Evolutionary conservation across 2,113 vertebrate genomes (phyloP).

Genomic region (Smithornis capensis): DNA sequence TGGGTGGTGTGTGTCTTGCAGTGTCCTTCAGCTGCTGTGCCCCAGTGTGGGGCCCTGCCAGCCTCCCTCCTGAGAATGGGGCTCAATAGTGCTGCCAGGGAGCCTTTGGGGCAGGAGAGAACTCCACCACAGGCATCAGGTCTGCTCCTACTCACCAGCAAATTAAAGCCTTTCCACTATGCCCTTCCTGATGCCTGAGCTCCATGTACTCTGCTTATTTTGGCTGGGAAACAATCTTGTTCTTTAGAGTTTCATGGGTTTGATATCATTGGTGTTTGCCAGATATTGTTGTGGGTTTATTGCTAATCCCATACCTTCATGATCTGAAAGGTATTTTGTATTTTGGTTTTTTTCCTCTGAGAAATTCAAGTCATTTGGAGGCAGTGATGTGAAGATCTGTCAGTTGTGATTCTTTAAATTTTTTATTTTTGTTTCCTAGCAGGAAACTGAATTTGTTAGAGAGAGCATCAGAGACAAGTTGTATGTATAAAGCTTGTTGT

Average conservation of each 20-base stretch:
- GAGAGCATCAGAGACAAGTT: not conserved
- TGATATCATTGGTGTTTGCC: not conserved
- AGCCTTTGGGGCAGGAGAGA: not conserved
- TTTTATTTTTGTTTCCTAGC: not conserved
- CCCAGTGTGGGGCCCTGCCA: too few relatives aligned
- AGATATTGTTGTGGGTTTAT: not conserved
- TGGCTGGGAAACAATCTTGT: rapidly evolving
- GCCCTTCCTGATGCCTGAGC: not conserved
- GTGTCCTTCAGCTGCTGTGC: not conserved
- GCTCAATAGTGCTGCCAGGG: not conserved
- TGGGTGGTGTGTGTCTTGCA: too few relatives aligned
- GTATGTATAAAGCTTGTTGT: not conserved
- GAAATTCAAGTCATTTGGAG: not conserved
- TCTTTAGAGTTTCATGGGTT: not conserved
- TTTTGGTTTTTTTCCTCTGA: not conserved
- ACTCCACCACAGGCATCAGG: rapidly evolving
- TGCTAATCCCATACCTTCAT: not conserved
- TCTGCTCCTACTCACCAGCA: not conserved
- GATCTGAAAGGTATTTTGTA: not conserved
- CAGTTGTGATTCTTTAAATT: not conserved
- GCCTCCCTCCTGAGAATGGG: rapidly evolving
- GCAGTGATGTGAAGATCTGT: not conserved
- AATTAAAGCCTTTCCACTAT: not conserved
- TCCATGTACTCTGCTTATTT: not conserved
- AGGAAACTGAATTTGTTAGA: not conserved